A percentile compares a stretch with the other conserved stretches of the same genome.
These are phyloP conservation scores for Leptinotarsa juncta DNA, from an alignment of 2,888 invertebrate species.

Conservation along the genomic window DNA sequence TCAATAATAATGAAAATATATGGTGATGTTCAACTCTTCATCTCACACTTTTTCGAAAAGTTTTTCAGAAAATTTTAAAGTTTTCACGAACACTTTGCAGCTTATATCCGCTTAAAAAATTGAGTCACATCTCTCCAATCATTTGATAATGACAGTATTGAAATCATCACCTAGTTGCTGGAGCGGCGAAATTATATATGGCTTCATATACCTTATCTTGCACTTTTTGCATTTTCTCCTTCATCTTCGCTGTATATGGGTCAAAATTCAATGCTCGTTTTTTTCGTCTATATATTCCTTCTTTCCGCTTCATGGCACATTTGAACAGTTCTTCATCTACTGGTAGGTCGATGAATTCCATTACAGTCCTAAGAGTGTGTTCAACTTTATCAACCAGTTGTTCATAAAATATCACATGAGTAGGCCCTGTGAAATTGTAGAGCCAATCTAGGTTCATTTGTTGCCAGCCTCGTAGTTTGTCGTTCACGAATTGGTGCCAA, in stretches of 20 bases:
- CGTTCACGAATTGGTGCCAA: constrained; percentile 78
- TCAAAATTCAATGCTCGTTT: constrained; percentile 76
- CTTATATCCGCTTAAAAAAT: neutral
- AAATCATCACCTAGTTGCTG: constrained; percentile 45
- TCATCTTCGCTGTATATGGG: constrained; percentile 77
- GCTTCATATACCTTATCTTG: constrained; percentile 68
- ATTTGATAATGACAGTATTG: neutral
- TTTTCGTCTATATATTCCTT: constrained; percentile 79
- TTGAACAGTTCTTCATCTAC: constrained; percentile 55
- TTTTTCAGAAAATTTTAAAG: too few relatives aligned
- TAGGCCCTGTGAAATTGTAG: constrained; percentile 74
- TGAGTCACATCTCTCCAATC: neutral
- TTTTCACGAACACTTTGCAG: neutral
- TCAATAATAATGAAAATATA: too few relatives aligned
- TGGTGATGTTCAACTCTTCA: too few relatives aligned
- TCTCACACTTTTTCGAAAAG: too few relatives aligned
- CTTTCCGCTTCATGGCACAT: constrained; percentile 62
- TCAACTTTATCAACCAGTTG: constrained; percentile 73
- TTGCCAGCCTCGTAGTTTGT: constrained; percentile 76
- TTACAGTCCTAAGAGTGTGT: constrained; percentile 69
- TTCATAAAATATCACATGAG: constrained; percentile 79
- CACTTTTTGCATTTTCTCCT: constrained; percentile 66
- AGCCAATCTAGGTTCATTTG: constrained; percentile 79
- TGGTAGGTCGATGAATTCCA: constrained; percentile 69
- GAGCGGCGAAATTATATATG: constrained; percentile 62